Percentiles rank a stretch among this genome's conserved stretches.
These are phyloP conservation scores for Dipodomys stephensi DNA, from an alignment of 2,113 vertebrate species.

Conservation along the genomic window DNA sequence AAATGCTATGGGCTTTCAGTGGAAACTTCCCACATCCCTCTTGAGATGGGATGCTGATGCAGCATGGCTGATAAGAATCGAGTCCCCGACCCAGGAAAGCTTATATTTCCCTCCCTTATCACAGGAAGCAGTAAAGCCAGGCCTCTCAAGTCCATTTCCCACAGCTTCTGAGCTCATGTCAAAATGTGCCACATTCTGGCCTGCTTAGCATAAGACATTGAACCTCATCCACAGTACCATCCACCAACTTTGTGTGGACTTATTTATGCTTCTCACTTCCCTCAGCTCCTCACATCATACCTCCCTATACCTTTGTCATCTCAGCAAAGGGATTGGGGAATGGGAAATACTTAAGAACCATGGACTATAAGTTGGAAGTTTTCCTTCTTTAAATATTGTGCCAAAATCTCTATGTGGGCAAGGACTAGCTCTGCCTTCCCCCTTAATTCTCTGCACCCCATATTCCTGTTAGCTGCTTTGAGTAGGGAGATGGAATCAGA, in stretches of 20 bases:
- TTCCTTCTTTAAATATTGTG: constrained; percentile 13
- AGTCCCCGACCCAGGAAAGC: constrained; percentile 7
- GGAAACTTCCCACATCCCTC: constrained; percentile 24
- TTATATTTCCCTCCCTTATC: constrained; percentile 5
- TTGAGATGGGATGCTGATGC: not conserved
- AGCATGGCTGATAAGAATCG: constrained; percentile 31
- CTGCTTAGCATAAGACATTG: not conserved
- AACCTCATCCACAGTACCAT: not conserved
- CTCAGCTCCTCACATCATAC: not conserved
- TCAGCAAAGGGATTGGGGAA: not conserved
- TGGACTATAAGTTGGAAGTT: not conserved
- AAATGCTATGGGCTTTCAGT: constrained; percentile 32
- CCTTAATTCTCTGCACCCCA: not conserved
- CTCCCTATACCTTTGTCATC: not conserved
- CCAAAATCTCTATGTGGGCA: not conserved
- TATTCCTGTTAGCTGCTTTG: not conserved
- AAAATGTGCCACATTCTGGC: not conserved
- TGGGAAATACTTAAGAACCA: not conserved
- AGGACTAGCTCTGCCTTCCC: not conserved
- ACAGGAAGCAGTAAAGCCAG: constrained; percentile 38
- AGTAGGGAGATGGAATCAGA: not conserved
- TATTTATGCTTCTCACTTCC: not conserved
- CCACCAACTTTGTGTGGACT: not conserved
- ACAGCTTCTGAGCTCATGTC: not conserved
- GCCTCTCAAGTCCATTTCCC: constrained; percentile 32